These are phyloP conservation scores for Hiodon tergisus DNA, from an alignment of 2,113 vertebrate species.

Conservation along the genomic window DNA sequence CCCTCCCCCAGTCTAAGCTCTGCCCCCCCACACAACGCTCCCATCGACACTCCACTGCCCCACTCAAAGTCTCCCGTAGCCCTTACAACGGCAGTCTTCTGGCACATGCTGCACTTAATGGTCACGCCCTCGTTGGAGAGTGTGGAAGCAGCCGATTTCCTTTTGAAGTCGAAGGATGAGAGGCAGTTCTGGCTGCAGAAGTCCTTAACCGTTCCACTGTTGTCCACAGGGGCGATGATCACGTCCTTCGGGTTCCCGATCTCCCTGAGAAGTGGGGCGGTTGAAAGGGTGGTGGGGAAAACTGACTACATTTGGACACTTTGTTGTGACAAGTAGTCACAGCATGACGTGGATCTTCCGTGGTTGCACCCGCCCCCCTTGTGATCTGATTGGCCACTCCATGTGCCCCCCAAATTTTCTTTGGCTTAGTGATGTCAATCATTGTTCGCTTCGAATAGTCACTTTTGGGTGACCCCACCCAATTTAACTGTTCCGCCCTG, in stretches of 20 bases:
- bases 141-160: slow-evolving; percentile 62
- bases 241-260: slow-evolving; percentile 84
- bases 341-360: background rate
- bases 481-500: background rate
- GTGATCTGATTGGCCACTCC: no score
- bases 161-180: slow-evolving; percentile 73
- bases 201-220: slow-evolving; percentile 71
- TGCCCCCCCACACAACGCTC: no score
- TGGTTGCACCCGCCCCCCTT: no score
- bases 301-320: background rate
- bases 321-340: background rate
- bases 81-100: slow-evolving; percentile 77
- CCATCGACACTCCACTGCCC: background rate
- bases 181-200: slow-evolving; percentile 92
- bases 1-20: background rate
- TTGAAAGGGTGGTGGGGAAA: background rate
- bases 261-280: slow-evolving; percentile 55
- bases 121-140: slow-evolving; percentile 67
- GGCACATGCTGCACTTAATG: slow-evolving; percentile 88
- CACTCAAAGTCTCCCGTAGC: background rate
- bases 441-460: no score
- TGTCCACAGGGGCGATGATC: slow-evolving; percentile 83
- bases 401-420: no score
- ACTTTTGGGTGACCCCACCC: no score
- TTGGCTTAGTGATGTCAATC: no score